phyloP scores from a whole-genome alignment of 1,140 invertebrate genomes.

The Drosophila navojoa region DNA sequence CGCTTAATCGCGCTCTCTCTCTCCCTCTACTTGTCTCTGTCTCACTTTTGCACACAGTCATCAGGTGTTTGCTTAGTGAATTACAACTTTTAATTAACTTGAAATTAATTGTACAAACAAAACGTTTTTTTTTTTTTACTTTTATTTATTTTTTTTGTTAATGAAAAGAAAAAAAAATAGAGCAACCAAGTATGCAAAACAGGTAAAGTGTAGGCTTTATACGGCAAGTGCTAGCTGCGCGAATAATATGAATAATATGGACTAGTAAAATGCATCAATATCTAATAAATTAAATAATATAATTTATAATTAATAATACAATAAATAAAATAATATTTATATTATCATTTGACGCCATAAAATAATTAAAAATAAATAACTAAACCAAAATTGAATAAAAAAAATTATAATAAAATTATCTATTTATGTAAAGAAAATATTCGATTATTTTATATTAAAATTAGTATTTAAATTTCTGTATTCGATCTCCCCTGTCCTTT shows the following conservation, averaged over 20 bases:
- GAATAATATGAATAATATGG: background rate
- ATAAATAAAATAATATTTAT: no score
- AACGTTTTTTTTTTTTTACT: slow-evolving; percentile 15
- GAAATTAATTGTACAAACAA: slow-evolving; percentile 32
- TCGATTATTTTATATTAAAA: background rate
- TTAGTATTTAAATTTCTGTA: background rate
- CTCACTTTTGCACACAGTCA: background rate
- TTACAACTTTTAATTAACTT: slow-evolving; percentile 33
- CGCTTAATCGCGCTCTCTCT: background rate
- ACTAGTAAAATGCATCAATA: background rate
- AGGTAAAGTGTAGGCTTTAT: background rate
- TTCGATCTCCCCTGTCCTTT: background rate
- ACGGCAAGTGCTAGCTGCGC: background rate
- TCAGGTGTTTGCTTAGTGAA: slow-evolving; percentile 9
- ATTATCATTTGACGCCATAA: no score
- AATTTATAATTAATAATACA: no score
- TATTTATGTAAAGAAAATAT: background rate
- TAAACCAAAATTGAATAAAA: no score
- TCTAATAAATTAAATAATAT: no score
- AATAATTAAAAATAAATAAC: no score
- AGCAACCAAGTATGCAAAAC: slow-evolving; percentile 5
- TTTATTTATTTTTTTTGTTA: slow-evolving; percentile 1
- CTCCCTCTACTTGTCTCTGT: background rate
- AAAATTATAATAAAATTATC: no score
- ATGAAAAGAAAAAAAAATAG: slow-evolving; percentile 4